A percentile compares a stretch with the other conserved stretches of the same genome.
Evolutionary conservation across 2,888 invertebrate genomes (phyloP).

Genomic region (Nowickia ferox): DNA sequence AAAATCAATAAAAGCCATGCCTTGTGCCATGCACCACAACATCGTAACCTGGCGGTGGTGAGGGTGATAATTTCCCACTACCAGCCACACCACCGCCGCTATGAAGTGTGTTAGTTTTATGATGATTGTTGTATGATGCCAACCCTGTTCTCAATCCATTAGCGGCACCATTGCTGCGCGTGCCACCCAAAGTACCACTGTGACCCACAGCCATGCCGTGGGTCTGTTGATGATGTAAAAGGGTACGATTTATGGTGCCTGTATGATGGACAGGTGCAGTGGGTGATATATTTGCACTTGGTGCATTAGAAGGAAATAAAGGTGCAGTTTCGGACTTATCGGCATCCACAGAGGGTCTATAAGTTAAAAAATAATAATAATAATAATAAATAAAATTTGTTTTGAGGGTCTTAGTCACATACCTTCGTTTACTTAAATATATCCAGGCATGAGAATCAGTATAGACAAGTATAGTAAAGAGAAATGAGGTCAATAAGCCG

Average conservation of each 20-base stretch:
- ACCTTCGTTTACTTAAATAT: conserved; percentile 94
- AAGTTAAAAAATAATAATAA: conserved; percentile 42
- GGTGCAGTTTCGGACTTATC: conserved; percentile 83
- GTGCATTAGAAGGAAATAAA: conserved; percentile 82
- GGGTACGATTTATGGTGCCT: conserved; percentile 83
- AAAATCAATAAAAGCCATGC: conserved; percentile 82
- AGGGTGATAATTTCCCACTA: conserved; percentile 81
- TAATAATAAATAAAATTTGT: conserved; percentile 18
- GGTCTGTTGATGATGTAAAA: conserved; percentile 82
- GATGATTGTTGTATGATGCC: conserved; percentile 79
- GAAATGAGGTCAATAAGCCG: conserved; percentile 92
- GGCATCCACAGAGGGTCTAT: conserved; percentile 79
- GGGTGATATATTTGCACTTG: conserved; percentile 82
- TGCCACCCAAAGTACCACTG: conserved; percentile 74
- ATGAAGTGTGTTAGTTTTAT: conserved; percentile 79
- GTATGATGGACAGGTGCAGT: conserved; percentile 79
- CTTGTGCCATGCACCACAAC: conserved; percentile 84
- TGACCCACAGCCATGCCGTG: conserved; percentile 73
- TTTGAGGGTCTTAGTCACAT: conserved; percentile 73
- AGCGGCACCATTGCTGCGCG: conserved; percentile 72
- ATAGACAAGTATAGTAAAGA: conserved; percentile 95
- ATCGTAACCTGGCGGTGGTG: conserved; percentile 84
- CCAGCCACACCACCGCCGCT: conserved; percentile 75
- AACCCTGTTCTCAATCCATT: conserved; percentile 74
- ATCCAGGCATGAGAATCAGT: conserved; percentile 98